These are phyloP conservation scores for Ahaetulla prasina DNA, from an alignment of 2,113 vertebrate genomes.

Conservation along the genomic window DNA sequence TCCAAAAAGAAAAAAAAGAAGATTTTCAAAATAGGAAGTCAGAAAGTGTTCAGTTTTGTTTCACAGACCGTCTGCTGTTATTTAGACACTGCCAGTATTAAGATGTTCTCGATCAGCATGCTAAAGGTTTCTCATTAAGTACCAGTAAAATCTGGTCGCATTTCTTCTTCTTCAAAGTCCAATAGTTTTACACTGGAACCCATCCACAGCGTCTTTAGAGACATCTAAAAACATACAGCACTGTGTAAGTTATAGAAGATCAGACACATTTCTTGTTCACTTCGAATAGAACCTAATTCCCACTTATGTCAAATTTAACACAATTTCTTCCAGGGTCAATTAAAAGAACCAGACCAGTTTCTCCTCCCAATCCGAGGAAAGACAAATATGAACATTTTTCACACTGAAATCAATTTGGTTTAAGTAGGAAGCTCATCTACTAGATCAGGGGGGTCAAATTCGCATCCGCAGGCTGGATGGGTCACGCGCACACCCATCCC, in stretches of 20 bases:
- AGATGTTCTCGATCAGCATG: not conserved
- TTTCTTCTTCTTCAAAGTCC: slow-evolving; percentile 79
- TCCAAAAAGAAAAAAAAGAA: not conserved
- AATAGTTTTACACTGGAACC: slow-evolving; percentile 78
- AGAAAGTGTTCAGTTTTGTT: not conserved
- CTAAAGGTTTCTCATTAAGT: slow-evolving; percentile 12
- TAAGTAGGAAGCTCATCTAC: not conserved
- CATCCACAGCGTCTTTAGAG: slow-evolving; percentile 86
- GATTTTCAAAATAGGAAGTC: not conserved
- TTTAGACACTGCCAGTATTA: not conserved
- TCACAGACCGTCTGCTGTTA: not conserved
- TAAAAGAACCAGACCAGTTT: not conserved
- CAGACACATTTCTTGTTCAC: not conserved
- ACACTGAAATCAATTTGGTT: not conserved
- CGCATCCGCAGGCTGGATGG: no score
- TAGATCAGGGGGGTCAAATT: no score
- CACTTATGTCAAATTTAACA: not conserved
- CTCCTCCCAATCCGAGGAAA: not conserved
- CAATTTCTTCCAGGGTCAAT: not conserved
- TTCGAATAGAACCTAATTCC: not conserved
- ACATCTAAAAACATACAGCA: slow-evolving; percentile 71
- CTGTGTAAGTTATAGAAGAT: not conserved
- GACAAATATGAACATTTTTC: not conserved
- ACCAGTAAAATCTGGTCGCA: slow-evolving; percentile 64
- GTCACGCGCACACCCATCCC: no score